Conservation (phyloP, 2,888 invertebrate species). For the Metallyticus violacea region DNA sequence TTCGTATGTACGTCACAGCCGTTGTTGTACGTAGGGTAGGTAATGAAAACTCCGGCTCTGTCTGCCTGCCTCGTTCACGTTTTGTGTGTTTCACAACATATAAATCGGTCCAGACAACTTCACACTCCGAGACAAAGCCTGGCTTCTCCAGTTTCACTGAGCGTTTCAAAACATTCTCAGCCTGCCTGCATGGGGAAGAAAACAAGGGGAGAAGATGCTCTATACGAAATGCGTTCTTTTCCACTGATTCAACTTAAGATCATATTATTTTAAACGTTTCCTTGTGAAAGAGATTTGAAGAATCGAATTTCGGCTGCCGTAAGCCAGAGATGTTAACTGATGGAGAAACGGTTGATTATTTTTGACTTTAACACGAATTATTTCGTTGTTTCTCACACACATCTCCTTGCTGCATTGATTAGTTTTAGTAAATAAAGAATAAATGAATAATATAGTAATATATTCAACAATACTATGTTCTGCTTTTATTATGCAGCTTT, state of each 20-base stretch:
- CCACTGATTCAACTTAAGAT: not conserved
- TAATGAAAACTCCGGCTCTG: not conserved
- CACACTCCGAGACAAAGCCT: constrained; percentile 12
- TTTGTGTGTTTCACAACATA: constrained; percentile 4
- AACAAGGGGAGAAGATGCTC: not conserved
- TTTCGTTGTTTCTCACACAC: too few relatives aligned
- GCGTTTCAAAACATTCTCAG: not conserved
- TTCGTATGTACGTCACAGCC: not conserved
- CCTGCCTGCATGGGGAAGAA: not conserved
- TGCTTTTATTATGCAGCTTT: too few relatives aligned
- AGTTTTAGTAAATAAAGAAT: too few relatives aligned
- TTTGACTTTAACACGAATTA: too few relatives aligned
- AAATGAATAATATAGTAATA: too few relatives aligned
- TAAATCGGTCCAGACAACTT: constrained; percentile 14
- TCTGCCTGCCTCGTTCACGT: not conserved
- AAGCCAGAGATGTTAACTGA: not conserved
- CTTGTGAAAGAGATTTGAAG: too few relatives aligned
- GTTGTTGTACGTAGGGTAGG: not conserved
- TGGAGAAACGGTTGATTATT: not conserved
- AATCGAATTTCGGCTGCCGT: not conserved
- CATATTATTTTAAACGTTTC: not conserved
- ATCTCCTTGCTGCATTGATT: too few relatives aligned
- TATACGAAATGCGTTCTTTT: too few relatives aligned
- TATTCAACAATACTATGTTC: too few relatives aligned
- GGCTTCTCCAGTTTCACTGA: constrained; percentile 1